Base-by-base conservation (phyloP, 2,797 vertebrate genomes). In the Lophotriccus pileatus region DNA sequence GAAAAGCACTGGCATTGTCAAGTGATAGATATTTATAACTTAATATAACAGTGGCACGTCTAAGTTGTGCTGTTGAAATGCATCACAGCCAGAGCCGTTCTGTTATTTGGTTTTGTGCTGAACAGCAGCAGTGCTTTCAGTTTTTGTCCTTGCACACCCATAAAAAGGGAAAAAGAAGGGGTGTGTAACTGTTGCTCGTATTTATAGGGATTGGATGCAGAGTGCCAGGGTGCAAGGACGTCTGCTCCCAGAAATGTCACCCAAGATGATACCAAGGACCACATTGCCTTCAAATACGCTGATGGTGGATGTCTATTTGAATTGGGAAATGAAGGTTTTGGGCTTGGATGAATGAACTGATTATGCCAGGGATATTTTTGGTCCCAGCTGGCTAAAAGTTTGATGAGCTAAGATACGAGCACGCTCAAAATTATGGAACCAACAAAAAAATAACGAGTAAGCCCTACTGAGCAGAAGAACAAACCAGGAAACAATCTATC, bases 11-110 rank as follows among this genome's bases (percentile, higher is more conserved):
- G 81, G 92, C 94, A 94, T 95, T 96, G 93, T 97, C 95, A 96
- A 97, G 94, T 95, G 92, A 97, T 95, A 94, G 97, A 96, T 97
- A 98, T 97, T 98, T 97, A 97, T 98, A 97, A 97, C 98, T 98
- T 97, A 97, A 94, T 93, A 74, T 80, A 97, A 95, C 92, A 80
- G 94, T 88, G 91, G 84, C 93, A 84, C 55, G 84, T 93, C 86
- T 88, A 91, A 96, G 76, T 94, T 96, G 95, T n/a, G 90, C 87
- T 0, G 10, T 23, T 93, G 97, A 97, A 97, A 97, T 97, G 92
- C 90, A 97, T 97, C 96, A 92, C 88, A 93, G 76, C 58, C 89
- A 4, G 91, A 94, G 92, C 79, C 94, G 92, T 87, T 94, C 96
- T 93, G 85, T 89, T 95, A 90, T 95, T 98, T 98, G 97, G 93